Percentiles rank a stretch among this genome's conserved stretches.
Evolutionary conservation across 2,888 invertebrate species (phyloP).

Genomic region (Brachylomia viminalis): DNA sequence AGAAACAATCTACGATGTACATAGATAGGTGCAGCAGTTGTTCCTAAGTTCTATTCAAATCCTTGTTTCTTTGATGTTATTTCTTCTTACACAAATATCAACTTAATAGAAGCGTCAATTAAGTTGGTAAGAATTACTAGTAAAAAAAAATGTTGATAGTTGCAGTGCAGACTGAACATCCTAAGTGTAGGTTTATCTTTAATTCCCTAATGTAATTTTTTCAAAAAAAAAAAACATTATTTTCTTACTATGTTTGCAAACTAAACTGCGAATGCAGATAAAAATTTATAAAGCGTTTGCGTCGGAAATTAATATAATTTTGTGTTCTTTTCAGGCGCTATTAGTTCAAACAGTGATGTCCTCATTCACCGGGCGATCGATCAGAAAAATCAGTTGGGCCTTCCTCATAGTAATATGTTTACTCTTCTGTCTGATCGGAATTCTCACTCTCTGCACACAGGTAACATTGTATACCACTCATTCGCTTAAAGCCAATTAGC

Average conservation of each 20-base stretch:
- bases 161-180: background rate
- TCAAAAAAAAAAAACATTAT: no score
- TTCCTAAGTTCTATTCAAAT: background rate
- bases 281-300: background rate
- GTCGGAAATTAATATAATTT: background rate
- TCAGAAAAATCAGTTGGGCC: slow-evolving; percentile 83
- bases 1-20: background rate
- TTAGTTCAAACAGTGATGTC: slow-evolving; percentile 86
- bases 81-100: background rate
- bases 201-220: no score
- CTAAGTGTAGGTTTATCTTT: no score
- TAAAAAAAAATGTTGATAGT: background rate
- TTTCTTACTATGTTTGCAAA: no score
- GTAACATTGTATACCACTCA: slow-evolving; percentile 65
- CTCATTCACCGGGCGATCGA: slow-evolving; percentile 80
- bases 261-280: background rate
- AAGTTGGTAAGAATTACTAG: background rate
- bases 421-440: slow-evolving; percentile 82
- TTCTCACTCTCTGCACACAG: slow-evolving; percentile 85
- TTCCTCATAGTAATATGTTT: slow-evolving; percentile 81
- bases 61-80: background rate
- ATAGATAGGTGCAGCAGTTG: background rate
- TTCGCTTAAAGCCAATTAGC: background rate
- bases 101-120: background rate
- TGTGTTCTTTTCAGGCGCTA: slow-evolving; percentile 76